A percentile compares a stretch with the other conserved stretches of the same genome.
Conservation (phyloP, 2,113 vertebrate genomes). For the Climacteris rufus region DNA sequence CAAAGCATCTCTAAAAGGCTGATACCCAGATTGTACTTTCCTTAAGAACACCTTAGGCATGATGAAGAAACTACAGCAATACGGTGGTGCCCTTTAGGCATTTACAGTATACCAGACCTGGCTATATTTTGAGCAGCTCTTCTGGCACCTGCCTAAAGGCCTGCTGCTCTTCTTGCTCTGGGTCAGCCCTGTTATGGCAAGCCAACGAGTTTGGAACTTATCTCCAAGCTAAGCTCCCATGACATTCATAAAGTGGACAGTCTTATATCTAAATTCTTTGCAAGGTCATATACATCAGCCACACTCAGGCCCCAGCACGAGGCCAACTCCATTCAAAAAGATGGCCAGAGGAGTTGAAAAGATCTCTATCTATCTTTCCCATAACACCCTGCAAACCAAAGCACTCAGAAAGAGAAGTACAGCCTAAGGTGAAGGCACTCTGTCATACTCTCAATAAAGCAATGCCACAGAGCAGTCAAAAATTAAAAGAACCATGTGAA, state of each 20-base stretch:
- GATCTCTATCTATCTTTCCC: neutral
- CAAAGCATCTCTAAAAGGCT: neutral
- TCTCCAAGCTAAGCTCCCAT: accelerated
- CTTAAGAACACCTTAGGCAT: neutral
- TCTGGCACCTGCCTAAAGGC: neutral
- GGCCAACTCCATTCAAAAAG: neutral
- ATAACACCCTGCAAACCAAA: neutral
- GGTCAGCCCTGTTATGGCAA: accelerated
- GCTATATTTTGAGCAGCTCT: neutral
- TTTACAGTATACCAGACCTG: neutral
- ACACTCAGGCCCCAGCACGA: neutral
- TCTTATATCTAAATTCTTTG: neutral
- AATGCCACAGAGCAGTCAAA: neutral
- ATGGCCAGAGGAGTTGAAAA: neutral
- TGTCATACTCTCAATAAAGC: neutral
- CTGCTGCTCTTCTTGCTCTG: neutral
- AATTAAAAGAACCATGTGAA: neutral
- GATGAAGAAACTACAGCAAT: neutral
- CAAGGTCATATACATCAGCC: neutral
- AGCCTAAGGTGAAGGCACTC: neutral
- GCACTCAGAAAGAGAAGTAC: neutral
- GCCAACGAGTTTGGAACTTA: neutral
- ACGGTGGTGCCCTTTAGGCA: neutral
- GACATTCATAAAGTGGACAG: neutral
- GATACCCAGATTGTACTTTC: neutral